Conservation (phyloP, 1,140 invertebrate genomes). For the Cydia splendana region DNA sequence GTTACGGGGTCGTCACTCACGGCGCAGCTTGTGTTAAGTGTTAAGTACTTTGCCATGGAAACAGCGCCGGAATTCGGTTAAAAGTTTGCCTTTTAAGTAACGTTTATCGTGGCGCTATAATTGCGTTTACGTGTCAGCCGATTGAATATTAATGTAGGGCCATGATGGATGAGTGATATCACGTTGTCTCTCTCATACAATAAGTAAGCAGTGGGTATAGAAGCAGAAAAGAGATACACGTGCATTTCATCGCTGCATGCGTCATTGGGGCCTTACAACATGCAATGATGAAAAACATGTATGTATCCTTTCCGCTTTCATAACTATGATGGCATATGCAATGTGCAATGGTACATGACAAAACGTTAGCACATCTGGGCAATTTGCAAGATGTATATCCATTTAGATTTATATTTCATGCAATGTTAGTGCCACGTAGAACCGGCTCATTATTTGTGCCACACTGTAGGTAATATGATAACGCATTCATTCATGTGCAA, state of each 20-base stretch:
- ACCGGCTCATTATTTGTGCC: no score
- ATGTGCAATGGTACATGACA: not conserved
- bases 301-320: not conserved
- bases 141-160: conserved; percentile 6
- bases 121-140: not conserved
- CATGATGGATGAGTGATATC: not conserved
- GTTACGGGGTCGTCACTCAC: conserved; percentile 17
- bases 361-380: not conserved
- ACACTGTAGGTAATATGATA: no score
- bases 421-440: no score
- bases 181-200: not conserved
- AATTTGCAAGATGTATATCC: not conserved
- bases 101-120: not conserved
- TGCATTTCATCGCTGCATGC: not conserved
- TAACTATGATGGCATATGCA: not conserved
- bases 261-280: not conserved
- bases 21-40: conserved; percentile 18
- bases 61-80: not conserved
- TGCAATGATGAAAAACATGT: no score
- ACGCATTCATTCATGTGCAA: no score
- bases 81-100: conserved; percentile 14
- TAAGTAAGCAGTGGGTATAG: not conserved
- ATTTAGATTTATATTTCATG: not conserved
- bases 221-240: not conserved
- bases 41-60: not conserved